phyloP scores from a whole-genome alignment of 2,797 vertebrate genomes.

The Rhynchonycteris naso region DNA sequence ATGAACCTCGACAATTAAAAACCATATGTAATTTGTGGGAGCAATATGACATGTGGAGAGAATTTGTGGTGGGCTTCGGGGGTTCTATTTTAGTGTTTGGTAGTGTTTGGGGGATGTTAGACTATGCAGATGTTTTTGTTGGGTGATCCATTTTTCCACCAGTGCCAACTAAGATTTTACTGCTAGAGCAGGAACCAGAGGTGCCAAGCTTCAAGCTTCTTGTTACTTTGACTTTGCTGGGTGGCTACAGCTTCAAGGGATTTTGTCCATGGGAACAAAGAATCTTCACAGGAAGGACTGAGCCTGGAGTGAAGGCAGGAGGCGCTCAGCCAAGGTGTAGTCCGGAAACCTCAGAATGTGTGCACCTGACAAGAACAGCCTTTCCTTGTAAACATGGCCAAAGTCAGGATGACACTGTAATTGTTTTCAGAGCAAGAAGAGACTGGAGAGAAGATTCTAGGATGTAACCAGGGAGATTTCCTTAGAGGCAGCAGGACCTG shows the following conservation, averaged over 20 bases:
- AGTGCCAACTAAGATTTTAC: no score
- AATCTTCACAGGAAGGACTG: no score
- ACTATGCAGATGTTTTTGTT: no score
- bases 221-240: neutral
- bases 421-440: neutral
- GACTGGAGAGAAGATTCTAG: neutral
- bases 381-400: accelerated
- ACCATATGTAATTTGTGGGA: neutral
- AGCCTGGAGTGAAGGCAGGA: neutral
- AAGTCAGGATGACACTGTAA: no score
- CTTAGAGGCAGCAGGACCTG: neutral
- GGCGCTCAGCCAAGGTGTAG: neutral
- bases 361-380: neutral
- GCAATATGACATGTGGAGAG: neutral
- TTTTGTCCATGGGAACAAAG: no score
- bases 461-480: neutral
- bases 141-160: neutral
- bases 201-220: neutral
- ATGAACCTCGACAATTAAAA: neutral
- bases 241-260: no score
- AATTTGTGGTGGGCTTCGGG: neutral
- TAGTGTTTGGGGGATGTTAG: neutral
- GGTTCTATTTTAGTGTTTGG: neutral
- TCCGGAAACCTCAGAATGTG: no score
- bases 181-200: no score